Base-by-base conservation (phyloP, 1,140 invertebrate species). In the Oryctes rhinoceros region DNA sequence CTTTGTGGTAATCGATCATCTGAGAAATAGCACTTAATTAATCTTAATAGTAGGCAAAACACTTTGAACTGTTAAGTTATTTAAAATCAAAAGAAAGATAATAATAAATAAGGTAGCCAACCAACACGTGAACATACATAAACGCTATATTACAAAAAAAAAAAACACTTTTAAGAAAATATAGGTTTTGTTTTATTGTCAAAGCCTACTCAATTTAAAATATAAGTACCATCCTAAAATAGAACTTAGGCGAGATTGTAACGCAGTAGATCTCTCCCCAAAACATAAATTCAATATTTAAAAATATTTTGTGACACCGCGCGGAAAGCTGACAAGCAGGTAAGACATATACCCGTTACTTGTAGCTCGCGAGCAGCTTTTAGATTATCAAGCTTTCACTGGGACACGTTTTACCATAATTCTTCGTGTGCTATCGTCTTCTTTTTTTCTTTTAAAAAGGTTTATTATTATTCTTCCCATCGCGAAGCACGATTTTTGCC, bases 131-230 rank as follows among this genome's bases (percentile, higher is more conserved):
- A 53, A 15, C 7, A 53, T 13, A 15, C 7, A 53, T 13, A 53
- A 53, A 53, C 9, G n/a, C 11, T 53, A 53, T 0, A 53, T 15
- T 15, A 10, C 4, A 53, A 53, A 53, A 53, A 4, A 53, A 53
- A 15, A 53, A 53, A 1, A 67, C 65, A 67, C 65, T 67, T 67
- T 30, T 0, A 30, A 30, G 65, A 67, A 67, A 67, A 67, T 11
- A 2, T 67, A 11, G 65, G 65, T 35, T 67, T 67, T 67, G 65
- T 67, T 67, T 67, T 67, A 24, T 67, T 67, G 65, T 67, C 65
- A 11, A 24, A 11, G 18, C 65, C 65, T 35, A 67, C 4, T 67
- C 65, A 67, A 67, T 35, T 53, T 67, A 67, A 67, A 67, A 67
- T 67, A 67, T 67, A 67, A 24, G 65, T 67, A 18, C 20, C 18